These are phyloP conservation scores for Drosophila mercatorum DNA, from an alignment of 2,888 invertebrate species.

Conservation along the genomic window DNA sequence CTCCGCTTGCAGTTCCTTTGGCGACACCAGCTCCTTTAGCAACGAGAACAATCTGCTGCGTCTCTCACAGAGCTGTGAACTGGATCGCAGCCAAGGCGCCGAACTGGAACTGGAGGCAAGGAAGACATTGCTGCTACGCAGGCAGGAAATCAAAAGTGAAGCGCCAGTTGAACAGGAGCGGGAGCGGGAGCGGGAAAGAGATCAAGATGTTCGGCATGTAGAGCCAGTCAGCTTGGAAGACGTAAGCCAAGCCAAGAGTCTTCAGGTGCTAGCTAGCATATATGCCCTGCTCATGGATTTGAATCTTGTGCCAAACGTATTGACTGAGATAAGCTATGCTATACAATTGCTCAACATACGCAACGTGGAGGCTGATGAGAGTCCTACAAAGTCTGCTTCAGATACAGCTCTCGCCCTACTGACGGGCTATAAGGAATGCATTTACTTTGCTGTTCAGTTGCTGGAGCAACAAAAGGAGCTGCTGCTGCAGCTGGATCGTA, in stretches of 20 bases:
- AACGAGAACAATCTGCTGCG: slow-evolving; percentile 83
- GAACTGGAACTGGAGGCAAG: slow-evolving; percentile 78
- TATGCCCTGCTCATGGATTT: slow-evolving; percentile 82
- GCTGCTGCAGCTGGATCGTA: slow-evolving; percentile 85
- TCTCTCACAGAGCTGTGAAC: slow-evolving; percentile 76
- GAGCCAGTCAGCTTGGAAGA: slow-evolving; percentile 68
- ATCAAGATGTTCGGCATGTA: slow-evolving; percentile 7
- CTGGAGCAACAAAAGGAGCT: slow-evolving; percentile 87
- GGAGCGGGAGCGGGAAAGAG: slow-evolving; percentile 15
- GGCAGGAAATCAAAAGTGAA: slow-evolving; percentile 75
- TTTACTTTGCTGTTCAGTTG: slow-evolving; percentile 90
- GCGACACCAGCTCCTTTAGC: slow-evolving; percentile 81
- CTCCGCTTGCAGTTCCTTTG: slow-evolving; percentile 50
- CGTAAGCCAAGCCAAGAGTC: slow-evolving; percentile 49
- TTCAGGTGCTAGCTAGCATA: slow-evolving; percentile 78
- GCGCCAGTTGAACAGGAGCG: slow-evolving; percentile 43
- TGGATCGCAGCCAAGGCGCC: slow-evolving; percentile 74
- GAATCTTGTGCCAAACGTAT: slow-evolving; percentile 82
- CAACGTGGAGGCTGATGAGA: slow-evolving; percentile 8
- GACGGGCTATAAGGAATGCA: slow-evolving; percentile 85
- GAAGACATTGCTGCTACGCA: slow-evolving; percentile 74
- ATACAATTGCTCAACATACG: slow-evolving; percentile 81
- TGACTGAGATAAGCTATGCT: slow-evolving; percentile 82
- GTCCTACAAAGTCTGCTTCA: neutral
- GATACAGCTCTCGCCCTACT: slow-evolving; percentile 21